Percentiles rank a stretch among this genome's conserved stretches.
Evolutionary conservation across 2,888 invertebrate species (phyloP).

Genomic region (Drosophila neonasuta): DNA sequence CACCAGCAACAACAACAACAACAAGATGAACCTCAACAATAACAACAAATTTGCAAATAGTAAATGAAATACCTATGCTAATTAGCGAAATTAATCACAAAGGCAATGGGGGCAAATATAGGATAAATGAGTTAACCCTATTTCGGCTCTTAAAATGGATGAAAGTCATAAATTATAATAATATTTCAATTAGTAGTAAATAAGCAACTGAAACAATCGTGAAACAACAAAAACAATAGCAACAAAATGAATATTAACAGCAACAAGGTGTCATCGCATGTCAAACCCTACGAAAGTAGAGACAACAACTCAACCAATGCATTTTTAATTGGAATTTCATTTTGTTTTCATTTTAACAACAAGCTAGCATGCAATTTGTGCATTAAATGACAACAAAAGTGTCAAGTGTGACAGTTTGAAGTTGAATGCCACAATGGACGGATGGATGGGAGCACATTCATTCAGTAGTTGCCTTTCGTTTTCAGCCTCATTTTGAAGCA

Average conservation of each 20-base stretch:
- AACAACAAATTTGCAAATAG: constrained; percentile 35
- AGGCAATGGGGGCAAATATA: constrained; percentile 43
- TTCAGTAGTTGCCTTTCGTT: constrained; percentile 40
- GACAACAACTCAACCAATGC: constrained; percentile 15
- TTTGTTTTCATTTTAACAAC: constrained; percentile 59
- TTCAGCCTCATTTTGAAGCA: constrained; percentile 28
- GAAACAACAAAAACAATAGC: constrained; percentile 18
- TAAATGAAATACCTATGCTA: constrained; percentile 42
- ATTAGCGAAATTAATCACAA: constrained; percentile 66
- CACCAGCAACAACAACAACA: constrained; percentile 2
- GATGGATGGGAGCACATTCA: neutral
- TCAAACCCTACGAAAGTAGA: constrained; percentile 23
- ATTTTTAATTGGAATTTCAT: constrained; percentile 52
- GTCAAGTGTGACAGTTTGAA: constrained; percentile 63
- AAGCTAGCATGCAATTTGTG: constrained; percentile 67
- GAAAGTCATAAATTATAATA: constrained; percentile 65
- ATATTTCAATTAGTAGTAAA: constrained; percentile 49
- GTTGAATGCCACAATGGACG: constrained; percentile 11
- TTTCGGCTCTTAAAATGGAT: constrained; percentile 40
- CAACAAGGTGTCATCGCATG: constrained; percentile 62
- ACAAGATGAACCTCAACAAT: constrained; percentile 10
- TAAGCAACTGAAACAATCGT: neutral
- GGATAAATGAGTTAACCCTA: constrained; percentile 40
- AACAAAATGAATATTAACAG: constrained; percentile 28
- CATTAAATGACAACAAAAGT: constrained; percentile 65